A percentile compares a stretch with the other conserved stretches of the same genome.
Conservation (phyloP, 1,140 invertebrate species). For the Drosophila mayri region DNA sequence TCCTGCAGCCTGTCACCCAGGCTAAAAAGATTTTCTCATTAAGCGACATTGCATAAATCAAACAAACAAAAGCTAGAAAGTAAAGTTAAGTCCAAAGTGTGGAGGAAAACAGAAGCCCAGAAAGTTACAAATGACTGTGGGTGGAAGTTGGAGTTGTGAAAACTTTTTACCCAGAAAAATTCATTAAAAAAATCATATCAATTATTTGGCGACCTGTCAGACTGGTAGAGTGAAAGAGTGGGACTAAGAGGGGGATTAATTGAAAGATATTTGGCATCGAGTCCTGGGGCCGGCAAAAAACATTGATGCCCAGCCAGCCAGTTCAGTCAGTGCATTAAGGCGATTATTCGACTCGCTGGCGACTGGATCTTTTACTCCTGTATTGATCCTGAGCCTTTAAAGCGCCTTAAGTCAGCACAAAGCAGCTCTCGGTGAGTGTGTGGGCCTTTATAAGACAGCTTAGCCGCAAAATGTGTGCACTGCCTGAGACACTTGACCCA, state of each 20-base stretch:
- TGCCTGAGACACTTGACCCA: slow-evolving; percentile 35
- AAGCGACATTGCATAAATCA: slow-evolving; percentile 73
- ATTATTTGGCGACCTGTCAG: slow-evolving; percentile 53
- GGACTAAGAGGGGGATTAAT: too few relatives aligned
- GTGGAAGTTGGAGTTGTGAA: slow-evolving; percentile 1
- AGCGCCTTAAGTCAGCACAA: slow-evolving; percentile 54
- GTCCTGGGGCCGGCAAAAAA: slow-evolving; percentile 15
- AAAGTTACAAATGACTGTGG: slow-evolving; percentile 23
- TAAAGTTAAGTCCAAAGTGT: slow-evolving; percentile 20
- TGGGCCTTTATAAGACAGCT: slow-evolving; percentile 46
- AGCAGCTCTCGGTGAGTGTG: slow-evolving; percentile 6
- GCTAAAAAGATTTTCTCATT: slow-evolving; percentile 68
- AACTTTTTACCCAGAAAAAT: slow-evolving; percentile 43
- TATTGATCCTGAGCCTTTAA: slow-evolving; percentile 51
- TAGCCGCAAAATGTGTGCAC: slow-evolving; percentile 46
- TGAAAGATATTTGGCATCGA: slow-evolving; percentile 16
- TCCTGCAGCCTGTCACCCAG: slow-evolving; percentile 42
- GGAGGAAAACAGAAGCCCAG: slow-evolving; percentile 9
- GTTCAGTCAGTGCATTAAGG: slow-evolving; percentile 21
- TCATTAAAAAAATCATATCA: slow-evolving; percentile 70
- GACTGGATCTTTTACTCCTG: not conserved
- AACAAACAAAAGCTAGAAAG: slow-evolving; percentile 59
- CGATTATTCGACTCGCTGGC: slow-evolving; percentile 31
- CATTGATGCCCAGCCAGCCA: slow-evolving; percentile 24
- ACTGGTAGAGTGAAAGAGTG: too few relatives aligned